phyloP scores from a whole-genome alignment of 2,888 invertebrate species.

The Mesoligia furuncula region DNA sequence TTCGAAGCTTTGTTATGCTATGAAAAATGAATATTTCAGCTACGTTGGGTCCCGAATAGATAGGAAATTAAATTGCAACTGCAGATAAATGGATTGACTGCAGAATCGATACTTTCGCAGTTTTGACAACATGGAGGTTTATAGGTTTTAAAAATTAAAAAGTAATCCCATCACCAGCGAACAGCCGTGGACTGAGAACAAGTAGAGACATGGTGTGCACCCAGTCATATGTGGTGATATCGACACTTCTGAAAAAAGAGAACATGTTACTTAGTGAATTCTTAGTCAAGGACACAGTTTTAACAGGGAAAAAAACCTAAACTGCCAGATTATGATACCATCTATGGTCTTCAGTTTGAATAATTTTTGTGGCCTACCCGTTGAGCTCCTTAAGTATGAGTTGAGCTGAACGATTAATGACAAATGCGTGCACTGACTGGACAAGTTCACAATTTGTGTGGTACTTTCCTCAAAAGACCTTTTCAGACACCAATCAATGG shows the following conservation, averaged over 20 bases:
- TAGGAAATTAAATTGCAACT: not conserved
- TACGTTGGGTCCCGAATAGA: not conserved
- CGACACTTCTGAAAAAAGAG: not conserved
- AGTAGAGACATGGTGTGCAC: not conserved
- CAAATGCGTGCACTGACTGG: too few species aligned
- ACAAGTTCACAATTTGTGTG: not conserved
- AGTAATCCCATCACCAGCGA: not conserved
- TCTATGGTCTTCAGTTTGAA: not conserved
- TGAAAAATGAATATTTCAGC: constrained; percentile 23
- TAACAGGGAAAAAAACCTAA: too few species aligned
- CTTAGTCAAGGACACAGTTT: not conserved
- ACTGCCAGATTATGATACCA: not conserved
- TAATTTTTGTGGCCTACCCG: not conserved
- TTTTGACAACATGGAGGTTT: not conserved
- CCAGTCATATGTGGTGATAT: not conserved
- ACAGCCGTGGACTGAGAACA: not conserved
- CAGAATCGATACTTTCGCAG: not conserved
- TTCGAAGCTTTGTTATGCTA: constrained; percentile 7
- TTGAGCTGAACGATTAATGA: not conserved
- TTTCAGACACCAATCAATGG: not conserved
- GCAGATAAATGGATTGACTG: not conserved
- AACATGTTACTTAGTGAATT: not conserved
- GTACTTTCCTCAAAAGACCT: not conserved
- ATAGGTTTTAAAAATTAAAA: not conserved
- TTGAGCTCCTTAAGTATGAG: not conserved